Evolutionary conservation across 1,140 invertebrate species (phyloP), one percentile per base, ranked within the genome.

Genomic region (Camponotus pennsylvanicus): DNA sequence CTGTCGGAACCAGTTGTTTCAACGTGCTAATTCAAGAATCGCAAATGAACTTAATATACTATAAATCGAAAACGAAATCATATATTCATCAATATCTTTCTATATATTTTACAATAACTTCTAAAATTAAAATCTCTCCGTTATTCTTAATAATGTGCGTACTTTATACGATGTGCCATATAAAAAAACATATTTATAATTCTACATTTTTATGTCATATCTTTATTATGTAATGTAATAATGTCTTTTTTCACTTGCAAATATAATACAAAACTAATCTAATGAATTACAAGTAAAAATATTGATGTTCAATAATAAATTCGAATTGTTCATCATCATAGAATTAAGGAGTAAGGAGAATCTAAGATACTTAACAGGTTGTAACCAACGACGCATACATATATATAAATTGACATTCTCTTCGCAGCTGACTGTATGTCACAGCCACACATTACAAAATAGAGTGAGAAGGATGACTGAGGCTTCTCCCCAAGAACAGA

Each of bases 41-140:
- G 61, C 42, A 78, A 78, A 78, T 78, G 27, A 78, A 66, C 40
- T 64, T 66, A 66, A 78, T 78, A 66, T 32, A 1, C 76, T 66
- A 61, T 78, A 67, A 78, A 66, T 42, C 13, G 76, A 78, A 78
- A 78, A 67, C 76, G 66, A 78, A 66, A n/a, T 55, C 15, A n/a
- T 27, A 27, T 27, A 27, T 40, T 40, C 34, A 21, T 15, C 52
- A 11, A 59, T 59, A 75, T 59, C 11, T 61, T 18, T 6, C 13
- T 55, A 13, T 8, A 7, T 13, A 59, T 37, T 55, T 59, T 75
- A 18, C 7, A 18, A 52, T 18, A 18, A 52, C n/a, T 75, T 42
- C 71, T 75, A 75, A 75, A 75, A 75, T 75, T 75, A 75, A 21
- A 59, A 59, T 75, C 55, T 61, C 27, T 61, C 40, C 34, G 34